Percentiles rank a stretch among this genome's conserved stretches.
Conservation (phyloP, 2,113 vertebrate species). For the Canis aureus region DNA sequence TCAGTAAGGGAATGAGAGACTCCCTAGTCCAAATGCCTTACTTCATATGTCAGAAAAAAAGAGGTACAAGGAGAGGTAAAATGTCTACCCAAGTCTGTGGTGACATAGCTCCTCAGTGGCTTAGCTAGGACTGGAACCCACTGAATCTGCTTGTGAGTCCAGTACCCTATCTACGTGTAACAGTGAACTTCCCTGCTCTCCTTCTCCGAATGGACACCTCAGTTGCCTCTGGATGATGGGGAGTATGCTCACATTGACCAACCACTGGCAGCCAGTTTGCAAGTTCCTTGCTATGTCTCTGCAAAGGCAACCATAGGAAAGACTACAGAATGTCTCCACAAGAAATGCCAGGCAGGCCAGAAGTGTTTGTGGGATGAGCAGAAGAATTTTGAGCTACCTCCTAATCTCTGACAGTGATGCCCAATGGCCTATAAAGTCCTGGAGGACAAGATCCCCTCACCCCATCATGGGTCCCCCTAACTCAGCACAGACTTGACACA, state of each 20-base stretch:
- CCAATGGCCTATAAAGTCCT: not conserved
- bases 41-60: not conserved
- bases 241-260: not conserved
- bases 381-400: not conserved
- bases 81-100: not conserved
- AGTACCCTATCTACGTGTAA: fast-evolving
- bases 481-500: not conserved
- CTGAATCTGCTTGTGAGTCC: not conserved
- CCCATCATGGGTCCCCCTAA: fast-evolving
- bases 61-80: not conserved
- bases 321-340: too few relatives aligned
- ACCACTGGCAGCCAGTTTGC: not conserved
- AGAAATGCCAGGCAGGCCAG: not conserved
- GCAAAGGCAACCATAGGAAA: not conserved
- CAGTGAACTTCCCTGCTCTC: too few relatives aligned
- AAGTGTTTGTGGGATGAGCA: not conserved
- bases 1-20: not conserved
- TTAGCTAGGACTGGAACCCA: not conserved
- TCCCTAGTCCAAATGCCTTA: not conserved
- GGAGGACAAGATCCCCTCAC: not conserved
- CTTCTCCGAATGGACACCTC: not conserved
- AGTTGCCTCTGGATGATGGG: not conserved
- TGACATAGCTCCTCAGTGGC: not conserved
- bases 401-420: not conserved
- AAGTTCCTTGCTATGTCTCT: not conserved